Evolutionary conservation across 2,113 vertebrate genomes (phyloP).

Genomic region (Ailurus styani): DNA sequence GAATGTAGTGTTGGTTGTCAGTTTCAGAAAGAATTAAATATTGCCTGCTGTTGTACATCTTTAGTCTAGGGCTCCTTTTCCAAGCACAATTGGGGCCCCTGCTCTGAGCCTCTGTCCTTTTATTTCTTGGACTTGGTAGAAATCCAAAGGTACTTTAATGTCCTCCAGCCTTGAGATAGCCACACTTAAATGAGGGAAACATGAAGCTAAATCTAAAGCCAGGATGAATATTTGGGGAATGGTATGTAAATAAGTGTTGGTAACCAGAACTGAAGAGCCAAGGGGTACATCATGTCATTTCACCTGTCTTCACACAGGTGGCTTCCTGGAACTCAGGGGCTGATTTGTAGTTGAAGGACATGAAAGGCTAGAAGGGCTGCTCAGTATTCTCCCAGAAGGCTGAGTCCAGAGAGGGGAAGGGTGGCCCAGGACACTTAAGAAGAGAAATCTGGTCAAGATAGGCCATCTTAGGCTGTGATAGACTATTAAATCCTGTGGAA

Average conservation of each 20-base stretch:
- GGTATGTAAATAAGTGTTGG: neutral
- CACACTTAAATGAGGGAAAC: neutral
- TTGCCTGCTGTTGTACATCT: neutral
- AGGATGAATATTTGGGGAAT: neutral
- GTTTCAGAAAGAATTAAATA: slow-evolving; percentile 56
- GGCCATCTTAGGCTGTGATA: neutral
- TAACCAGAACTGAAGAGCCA: neutral
- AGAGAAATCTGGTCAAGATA: neutral
- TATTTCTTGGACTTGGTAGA: neutral
- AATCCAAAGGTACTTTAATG: neutral
- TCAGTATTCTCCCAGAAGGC: neutral
- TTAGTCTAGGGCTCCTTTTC: neutral
- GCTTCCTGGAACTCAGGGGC: neutral
- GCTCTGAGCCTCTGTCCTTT: neutral
- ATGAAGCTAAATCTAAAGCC: neutral
- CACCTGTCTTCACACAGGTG: neutral
- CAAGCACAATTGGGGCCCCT: neutral
- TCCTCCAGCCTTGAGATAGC: neutral
- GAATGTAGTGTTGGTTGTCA: slow-evolving; percentile 18
- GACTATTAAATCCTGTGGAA: slow-evolving; percentile 31
- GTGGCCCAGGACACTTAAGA: neutral
- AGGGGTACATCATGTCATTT: neutral
- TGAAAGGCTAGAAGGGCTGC: neutral
- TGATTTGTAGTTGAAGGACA: neutral
- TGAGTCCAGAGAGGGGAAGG: neutral